phyloP scores from a whole-genome alignment of 2,797 vertebrate genomes.

The Geotrypetes seraphini region DNA sequence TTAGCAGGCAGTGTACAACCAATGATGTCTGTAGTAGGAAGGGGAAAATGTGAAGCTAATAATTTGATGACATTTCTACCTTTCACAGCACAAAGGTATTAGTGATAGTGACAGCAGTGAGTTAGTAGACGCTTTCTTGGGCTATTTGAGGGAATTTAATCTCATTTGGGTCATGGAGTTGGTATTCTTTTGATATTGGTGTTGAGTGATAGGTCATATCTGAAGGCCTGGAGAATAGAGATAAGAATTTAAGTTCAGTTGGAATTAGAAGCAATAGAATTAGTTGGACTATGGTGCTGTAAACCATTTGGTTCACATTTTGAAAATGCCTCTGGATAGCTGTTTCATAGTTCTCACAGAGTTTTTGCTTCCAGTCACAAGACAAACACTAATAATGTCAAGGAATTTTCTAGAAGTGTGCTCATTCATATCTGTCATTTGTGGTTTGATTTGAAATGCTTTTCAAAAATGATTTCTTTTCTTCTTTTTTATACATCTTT shows the following conservation, averaged over 20 bases:
- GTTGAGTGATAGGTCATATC: slow-evolving; percentile 40
- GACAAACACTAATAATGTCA: slow-evolving; percentile 10
- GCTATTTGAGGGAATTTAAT: slow-evolving; percentile 51
- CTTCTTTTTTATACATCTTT: not conserved
- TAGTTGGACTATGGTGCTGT: slow-evolving; percentile 33
- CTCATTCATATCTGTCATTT: not conserved
- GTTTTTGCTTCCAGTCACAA: not conserved
- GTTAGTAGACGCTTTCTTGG: slow-evolving; percentile 47
- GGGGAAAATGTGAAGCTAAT: slow-evolving; percentile 22
- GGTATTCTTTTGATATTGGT: slow-evolving; percentile 44
- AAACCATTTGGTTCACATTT: slow-evolving; percentile 38
- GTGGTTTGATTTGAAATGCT: rapidly evolving
- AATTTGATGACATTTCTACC: slow-evolving; percentile 37
- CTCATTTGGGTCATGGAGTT: slow-evolving; percentile 42
- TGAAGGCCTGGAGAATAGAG: slow-evolving; percentile 44
- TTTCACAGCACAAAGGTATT: slow-evolving; percentile 39
- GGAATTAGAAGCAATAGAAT: slow-evolving; percentile 48
- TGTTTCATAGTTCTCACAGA: slow-evolving; percentile 28
- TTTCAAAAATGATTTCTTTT: not conserved
- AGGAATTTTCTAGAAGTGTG: slow-evolving; percentile 1
- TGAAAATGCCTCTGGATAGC: slow-evolving; percentile 37
- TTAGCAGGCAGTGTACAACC: too few species aligned
- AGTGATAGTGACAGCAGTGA: slow-evolving; percentile 44
- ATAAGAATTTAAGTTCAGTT: slow-evolving; percentile 53
- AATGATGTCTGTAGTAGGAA: too few species aligned